phyloP scores from a whole-genome alignment of 1,140 invertebrate species.

The Drosophila orena region DNA sequence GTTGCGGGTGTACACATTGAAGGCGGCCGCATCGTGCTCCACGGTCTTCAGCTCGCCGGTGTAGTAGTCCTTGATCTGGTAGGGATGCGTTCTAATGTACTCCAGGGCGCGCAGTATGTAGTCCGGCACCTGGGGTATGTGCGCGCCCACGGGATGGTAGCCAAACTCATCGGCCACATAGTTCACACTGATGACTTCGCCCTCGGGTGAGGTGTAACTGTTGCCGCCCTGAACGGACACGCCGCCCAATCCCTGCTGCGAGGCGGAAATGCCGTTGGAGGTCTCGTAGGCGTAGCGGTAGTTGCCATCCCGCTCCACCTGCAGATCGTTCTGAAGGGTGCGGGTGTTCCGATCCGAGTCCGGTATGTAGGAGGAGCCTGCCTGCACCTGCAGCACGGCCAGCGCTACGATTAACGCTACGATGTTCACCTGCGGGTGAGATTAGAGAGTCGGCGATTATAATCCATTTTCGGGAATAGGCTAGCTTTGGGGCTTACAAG shows the following conservation, averaged over 20 bases:
- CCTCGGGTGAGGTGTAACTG: constrained; percentile 82
- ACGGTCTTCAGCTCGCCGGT: constrained; percentile 66
- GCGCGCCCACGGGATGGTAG: constrained; percentile 85
- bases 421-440: constrained; percentile 38
- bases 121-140: constrained; percentile 84
- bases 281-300: constrained; percentile 86
- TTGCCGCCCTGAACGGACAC: constrained; percentile 61
- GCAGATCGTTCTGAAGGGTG: constrained; percentile 66
- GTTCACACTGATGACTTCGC: constrained; percentile 84
- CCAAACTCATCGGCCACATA: constrained; percentile 88
- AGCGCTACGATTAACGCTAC: constrained; percentile 27
- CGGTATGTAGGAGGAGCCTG: constrained; percentile 56
- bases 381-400: constrained; percentile 44
- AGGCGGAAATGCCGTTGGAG: constrained; percentile 87
- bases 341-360: constrained; percentile 67
- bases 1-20: constrained; percentile 69
- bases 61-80: constrained; percentile 70
- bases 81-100: constrained; percentile 85
- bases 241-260: constrained; percentile 85
- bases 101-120: constrained; percentile 84
- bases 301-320: constrained; percentile 85
- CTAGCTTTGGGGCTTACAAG: constrained; percentile 48
- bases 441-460: constrained; percentile 9
- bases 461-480: constrained; percentile 26
- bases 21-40: constrained; percentile 69